A percentile compares a stretch with the other conserved stretches of the same genome.
phyloP scores from a whole-genome alignment of 2,797 vertebrate species.

The Okamejei kenojei region DNA sequence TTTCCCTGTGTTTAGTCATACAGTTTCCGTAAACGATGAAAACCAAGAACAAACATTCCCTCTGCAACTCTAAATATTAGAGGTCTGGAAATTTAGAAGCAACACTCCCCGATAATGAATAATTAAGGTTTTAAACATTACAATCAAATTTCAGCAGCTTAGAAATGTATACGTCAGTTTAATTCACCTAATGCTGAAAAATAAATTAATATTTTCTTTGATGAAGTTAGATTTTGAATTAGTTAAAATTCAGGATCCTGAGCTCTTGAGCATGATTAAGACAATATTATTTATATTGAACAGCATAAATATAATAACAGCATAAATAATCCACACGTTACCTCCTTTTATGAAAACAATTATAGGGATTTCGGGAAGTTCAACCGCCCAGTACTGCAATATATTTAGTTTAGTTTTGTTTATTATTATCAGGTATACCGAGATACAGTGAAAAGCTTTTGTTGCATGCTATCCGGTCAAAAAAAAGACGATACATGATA shows the following conservation, averaged over 20 bases:
- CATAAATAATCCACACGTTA: not conserved
- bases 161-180: not conserved
- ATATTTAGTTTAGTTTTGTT: no score
- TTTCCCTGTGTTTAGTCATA: not conserved
- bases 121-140: not conserved
- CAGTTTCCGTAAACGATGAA: not conserved
- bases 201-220: not conserved
- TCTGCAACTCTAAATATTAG: not conserved
- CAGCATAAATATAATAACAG: not conserved
- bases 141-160: not conserved
- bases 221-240: not conserved
- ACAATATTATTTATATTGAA: not conserved
- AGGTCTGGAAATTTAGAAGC: not conserved
- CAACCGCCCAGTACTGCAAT: no score
- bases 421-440: no score
- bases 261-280: not conserved
- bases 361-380: no score
- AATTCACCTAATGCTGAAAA: not conserved
- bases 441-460: no score
- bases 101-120: not conserved
- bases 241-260: not conserved
- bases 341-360: not conserved
- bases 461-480: no score
- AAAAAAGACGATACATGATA: no score
- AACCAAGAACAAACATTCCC: not conserved